These are phyloP conservation scores for Lepidothrix coronata DNA, from an alignment of 2,113 vertebrate species.

Conservation along the genomic window DNA sequence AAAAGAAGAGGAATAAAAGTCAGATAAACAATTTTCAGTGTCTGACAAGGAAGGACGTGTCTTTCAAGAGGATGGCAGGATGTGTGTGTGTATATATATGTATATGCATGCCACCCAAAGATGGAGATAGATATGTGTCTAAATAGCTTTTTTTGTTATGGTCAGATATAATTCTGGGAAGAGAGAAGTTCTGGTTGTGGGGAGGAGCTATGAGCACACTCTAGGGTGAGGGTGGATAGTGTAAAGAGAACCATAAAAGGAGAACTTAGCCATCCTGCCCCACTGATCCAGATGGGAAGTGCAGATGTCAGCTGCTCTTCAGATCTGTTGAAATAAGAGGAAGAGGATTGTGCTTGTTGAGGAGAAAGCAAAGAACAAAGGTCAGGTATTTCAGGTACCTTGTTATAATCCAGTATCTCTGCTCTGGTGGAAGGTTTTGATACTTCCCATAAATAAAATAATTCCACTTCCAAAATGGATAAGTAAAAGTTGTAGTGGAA, in stretches of 20 bases:
- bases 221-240: background rate
- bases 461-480: background rate
- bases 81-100: rapidly evolving
- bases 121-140: background rate
- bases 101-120: background rate
- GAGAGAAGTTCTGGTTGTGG: background rate
- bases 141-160: background rate
- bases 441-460: background rate
- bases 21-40: background rate
- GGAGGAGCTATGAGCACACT: background rate
- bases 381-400: background rate
- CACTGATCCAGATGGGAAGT: background rate
- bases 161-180: background rate
- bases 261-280: background rate
- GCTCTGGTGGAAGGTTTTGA: background rate
- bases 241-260: background rate
- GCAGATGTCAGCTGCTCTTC: background rate
- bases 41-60: background rate
- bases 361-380: background rate
- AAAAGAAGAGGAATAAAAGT: background rate
- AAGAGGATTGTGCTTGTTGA: background rate
- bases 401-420: background rate
- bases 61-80: background rate
- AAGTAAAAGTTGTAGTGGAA: background rate
- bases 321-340: background rate